Evolutionary conservation across 2,113 vertebrate species (phyloP).

Genomic region (Passerina amoena): DNA sequence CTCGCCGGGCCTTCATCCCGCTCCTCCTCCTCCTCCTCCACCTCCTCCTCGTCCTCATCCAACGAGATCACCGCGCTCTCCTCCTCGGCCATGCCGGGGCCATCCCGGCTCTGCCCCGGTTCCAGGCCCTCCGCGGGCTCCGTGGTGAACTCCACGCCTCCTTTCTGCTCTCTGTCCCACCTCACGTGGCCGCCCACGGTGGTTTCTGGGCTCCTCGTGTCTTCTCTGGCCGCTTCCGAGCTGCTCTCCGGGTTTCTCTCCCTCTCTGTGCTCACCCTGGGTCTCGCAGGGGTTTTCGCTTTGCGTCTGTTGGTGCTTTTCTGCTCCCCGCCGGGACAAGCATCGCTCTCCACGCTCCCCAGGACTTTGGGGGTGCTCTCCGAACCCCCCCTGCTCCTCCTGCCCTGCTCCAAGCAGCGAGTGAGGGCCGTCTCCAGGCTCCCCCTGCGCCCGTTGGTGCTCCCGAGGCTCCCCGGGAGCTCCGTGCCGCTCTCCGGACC

Average conservation of each 20-base stretch:
- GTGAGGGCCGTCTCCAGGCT: neutral
- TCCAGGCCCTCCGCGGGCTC: neutral
- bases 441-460: neutral
- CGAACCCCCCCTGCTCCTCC: neutral
- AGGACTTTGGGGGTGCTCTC: neutral
- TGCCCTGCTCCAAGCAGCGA: neutral
- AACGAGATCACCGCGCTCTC: neutral
- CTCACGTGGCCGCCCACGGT: rapidly evolving
- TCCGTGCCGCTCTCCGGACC: neutral
- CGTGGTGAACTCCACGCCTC: rapidly evolving
- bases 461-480: neutral
- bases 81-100: neutral
- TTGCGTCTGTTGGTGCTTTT: neutral
- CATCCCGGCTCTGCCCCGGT: neutral
- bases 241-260: neutral
- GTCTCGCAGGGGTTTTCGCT: neutral
- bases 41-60: neutral
- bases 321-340: neutral
- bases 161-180: neutral
- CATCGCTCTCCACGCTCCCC: rapidly evolving
- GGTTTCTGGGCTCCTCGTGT: rapidly evolving
- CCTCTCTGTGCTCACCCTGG: neutral
- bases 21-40: neutral
- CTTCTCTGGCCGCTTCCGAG: neutral
- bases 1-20: neutral